Percentiles rank a stretch among this genome's conserved stretches.
Evolutionary conservation across 2,113 vertebrate genomes (phyloP).

Genomic region (Oncorhynchus kisutch): DNA sequence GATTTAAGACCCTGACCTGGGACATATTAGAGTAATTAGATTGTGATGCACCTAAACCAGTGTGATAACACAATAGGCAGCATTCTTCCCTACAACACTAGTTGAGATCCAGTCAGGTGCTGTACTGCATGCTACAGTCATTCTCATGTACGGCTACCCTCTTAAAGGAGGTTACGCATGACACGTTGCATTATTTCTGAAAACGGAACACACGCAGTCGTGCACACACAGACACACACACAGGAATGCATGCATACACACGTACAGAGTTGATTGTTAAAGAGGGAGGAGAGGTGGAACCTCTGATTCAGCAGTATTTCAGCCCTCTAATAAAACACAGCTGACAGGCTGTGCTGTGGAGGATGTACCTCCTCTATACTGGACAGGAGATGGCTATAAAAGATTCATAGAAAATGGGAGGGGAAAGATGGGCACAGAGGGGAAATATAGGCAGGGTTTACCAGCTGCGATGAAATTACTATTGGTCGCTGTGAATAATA

Average conservation of each 20-base stretch:
- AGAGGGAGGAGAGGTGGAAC: background rate
- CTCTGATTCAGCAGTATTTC: background rate
- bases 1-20: background rate
- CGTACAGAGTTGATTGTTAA: background rate
- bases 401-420: background rate
- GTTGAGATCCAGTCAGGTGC: background rate
- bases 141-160: background rate
- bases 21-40: slow-evolving; percentile 1
- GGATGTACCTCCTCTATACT: background rate
- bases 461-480: background rate
- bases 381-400: background rate
- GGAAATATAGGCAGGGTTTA: background rate
- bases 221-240: background rate
- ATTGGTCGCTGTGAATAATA: background rate
- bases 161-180: no score
- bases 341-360: background rate
- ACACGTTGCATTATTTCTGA: background rate
- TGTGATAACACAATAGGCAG: background rate
- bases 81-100: background rate
- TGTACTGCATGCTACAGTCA: background rate
- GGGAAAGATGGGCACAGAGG: background rate
- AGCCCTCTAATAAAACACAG: background rate
- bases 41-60: background rate
- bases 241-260: background rate
- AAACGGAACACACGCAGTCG: background rate